Evolutionary conservation across 2,113 vertebrate genomes (phyloP).

Genomic region (Conger conger): DNA sequence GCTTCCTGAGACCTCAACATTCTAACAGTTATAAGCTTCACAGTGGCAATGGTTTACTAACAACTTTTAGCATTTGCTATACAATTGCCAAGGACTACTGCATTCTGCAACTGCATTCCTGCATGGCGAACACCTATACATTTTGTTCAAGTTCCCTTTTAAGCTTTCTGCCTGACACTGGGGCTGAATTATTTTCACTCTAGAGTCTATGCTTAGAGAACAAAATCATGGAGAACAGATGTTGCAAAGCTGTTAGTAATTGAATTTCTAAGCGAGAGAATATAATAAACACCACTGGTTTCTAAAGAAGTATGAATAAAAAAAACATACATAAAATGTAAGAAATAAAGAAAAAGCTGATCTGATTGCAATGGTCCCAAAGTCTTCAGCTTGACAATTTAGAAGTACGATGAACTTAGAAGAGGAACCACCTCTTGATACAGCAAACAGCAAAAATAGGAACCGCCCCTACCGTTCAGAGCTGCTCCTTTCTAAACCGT

Average conservation of each 20-base stretch:
- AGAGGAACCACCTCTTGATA: neutral
- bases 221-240: neutral
- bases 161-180: neutral
- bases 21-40: neutral
- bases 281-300: neutral
- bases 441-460: neutral
- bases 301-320: neutral
- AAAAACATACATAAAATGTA: neutral
- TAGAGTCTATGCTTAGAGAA: neutral
- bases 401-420: neutral
- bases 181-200: neutral
- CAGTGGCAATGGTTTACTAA: neutral
- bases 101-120: too few species aligned
- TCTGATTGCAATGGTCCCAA: neutral
- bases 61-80: constrained; percentile 1
- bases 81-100: too few species aligned
- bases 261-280: neutral
- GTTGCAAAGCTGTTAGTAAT: constrained; percentile 11
- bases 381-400: neutral
- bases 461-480: constrained; percentile 26
- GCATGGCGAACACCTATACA: neutral
- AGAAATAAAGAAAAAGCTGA: too few species aligned
- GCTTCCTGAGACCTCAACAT: neutral
- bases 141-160: neutral
- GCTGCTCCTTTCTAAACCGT: constrained; percentile 21